These are phyloP conservation scores for Setophaga kirtlandii DNA, from an alignment of 2,113 vertebrate genomes.

Conservation along the genomic window DNA sequence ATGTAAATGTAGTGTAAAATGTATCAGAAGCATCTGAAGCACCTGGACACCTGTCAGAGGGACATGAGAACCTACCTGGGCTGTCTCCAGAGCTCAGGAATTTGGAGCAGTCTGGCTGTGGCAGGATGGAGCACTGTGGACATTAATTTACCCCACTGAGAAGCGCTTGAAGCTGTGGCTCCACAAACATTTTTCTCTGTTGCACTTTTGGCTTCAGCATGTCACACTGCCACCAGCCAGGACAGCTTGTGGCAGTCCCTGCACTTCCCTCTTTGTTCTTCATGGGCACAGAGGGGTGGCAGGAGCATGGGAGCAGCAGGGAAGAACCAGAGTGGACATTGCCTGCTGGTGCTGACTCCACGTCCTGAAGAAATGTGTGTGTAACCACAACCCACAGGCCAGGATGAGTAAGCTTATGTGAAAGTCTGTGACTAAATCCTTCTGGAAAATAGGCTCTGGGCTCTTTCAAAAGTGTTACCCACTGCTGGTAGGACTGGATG, in stretches of 20 bases:
- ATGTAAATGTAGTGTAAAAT: not conserved
- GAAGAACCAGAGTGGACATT: not conserved
- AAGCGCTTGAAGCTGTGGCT: not conserved
- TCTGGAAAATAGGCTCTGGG: not conserved
- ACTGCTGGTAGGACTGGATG: not conserved
- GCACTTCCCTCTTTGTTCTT: constrained; percentile 20
- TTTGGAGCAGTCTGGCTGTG: not conserved
- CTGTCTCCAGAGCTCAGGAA: not conserved
- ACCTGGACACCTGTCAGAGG: not conserved
- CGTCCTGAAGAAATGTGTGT: not conserved
- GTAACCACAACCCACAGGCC: not conserved
- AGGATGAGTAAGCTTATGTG: constrained; percentile 21
- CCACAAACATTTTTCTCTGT: not conserved
- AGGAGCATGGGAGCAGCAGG: not conserved
- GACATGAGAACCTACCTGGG: not conserved
- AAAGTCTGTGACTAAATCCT: constrained; percentile 7
- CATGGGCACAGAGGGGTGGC: not conserved
- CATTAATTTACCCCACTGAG: not conserved
- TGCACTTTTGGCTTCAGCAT: not conserved
- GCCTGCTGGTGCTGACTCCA: not conserved
- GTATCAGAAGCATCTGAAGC: not conserved
- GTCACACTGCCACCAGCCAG: not conserved
- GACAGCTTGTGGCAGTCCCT: not conserved
- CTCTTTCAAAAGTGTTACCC: not conserved
- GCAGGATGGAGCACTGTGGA: not conserved